A percentile compares a stretch with the other conserved stretches of the same genome.
These are phyloP conservation scores for Empidonax alnorum DNA, from an alignment of 2,113 vertebrate species.

Conservation along the genomic window DNA sequence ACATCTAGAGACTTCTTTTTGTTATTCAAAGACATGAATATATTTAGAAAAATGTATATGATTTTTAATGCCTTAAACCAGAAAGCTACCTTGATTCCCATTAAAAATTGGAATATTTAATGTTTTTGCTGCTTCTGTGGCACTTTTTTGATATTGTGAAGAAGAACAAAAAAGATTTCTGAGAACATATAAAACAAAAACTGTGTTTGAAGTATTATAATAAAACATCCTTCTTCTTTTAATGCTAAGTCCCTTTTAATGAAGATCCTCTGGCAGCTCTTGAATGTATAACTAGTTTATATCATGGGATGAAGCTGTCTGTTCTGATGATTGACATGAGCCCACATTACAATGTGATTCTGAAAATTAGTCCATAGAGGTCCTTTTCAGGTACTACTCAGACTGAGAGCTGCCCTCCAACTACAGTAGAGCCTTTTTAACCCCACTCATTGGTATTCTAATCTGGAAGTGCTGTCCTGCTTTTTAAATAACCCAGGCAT, in stretches of 20 bases:
- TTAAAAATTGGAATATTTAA: slow-evolving; percentile 83
- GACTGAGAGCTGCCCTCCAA: slow-evolving; percentile 96
- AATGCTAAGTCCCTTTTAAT: slow-evolving; percentile 84
- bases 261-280: slow-evolving; percentile 88
- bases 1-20: slow-evolving; percentile 86
- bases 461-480: slow-evolving; percentile 91
- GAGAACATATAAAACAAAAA: slow-evolving; percentile 87
- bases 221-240: slow-evolving; percentile 84
- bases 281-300: slow-evolving; percentile 97
- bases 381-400: slow-evolving; percentile 95
- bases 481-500: slow-evolving; percentile 99
- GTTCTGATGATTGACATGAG: slow-evolving; percentile 99
- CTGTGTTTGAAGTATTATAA: slow-evolving; percentile 84
- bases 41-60: slow-evolving; percentile 83
- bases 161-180: slow-evolving; percentile 83
- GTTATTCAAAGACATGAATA: slow-evolving; percentile 88
- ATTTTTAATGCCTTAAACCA: slow-evolving; percentile 84
- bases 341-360: slow-evolving; percentile 99
- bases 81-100: slow-evolving; percentile 79
- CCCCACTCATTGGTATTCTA: slow-evolving; percentile 99
- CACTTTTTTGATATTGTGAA: slow-evolving; percentile 80
- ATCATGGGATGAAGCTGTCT: slow-evolving; percentile 99
- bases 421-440: slow-evolving; percentile 99
- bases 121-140: slow-evolving; percentile 80
- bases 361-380: slow-evolving; percentile 99